Base-by-base conservation (phyloP, 2,888 invertebrate species). In the Morpho achilles region DNA sequence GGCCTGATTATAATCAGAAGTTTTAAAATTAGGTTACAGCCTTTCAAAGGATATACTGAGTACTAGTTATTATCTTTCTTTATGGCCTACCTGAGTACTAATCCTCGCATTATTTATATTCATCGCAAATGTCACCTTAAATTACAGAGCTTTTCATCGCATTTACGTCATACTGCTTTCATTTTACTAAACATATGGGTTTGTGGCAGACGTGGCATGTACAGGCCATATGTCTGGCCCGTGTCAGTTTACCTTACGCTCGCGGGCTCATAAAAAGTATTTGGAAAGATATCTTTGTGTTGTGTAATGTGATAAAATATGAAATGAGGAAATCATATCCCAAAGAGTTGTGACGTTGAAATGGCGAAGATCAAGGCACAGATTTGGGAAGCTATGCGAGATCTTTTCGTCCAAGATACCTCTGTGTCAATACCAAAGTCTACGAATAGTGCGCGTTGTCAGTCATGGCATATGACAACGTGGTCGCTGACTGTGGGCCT, bases 111-210 rank as follows among this genome's bases (percentile, higher is more conserved):
- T 16, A 9, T 50, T 42, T 50, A 56, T 56, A 56, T 51, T 47
- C 53, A 57, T 5, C 43, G 54, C 48, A 57, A 51, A 60, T 55
- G 54, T 59, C 56, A 58, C 52, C 59, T 59, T 61, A 63, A 63
- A 58, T 63, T 58, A 55, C 56, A 56, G 40, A 50, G 56, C 57
- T 49, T 59, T 56, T 60, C 47, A 59, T 42, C 61, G 56, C 50
- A 47, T 57, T 58, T 50, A 59, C 40, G 44, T 59, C 58, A 47
- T 58, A 54, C 61, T 61, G 63, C 61, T 65, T 63, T 63, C 59
- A 61, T 61, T 61, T 58, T 59, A 65, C 60, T 65, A 32, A 32
- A 57, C 57, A 50, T 43, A 48, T 23, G 54, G 23, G 58, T 51
- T 45, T 46, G 40, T 40, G 45, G 46, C 53, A 46, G 53, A 51